Conservation (phyloP, 1,140 invertebrate species). For the Anthonomus grandis region DNA sequence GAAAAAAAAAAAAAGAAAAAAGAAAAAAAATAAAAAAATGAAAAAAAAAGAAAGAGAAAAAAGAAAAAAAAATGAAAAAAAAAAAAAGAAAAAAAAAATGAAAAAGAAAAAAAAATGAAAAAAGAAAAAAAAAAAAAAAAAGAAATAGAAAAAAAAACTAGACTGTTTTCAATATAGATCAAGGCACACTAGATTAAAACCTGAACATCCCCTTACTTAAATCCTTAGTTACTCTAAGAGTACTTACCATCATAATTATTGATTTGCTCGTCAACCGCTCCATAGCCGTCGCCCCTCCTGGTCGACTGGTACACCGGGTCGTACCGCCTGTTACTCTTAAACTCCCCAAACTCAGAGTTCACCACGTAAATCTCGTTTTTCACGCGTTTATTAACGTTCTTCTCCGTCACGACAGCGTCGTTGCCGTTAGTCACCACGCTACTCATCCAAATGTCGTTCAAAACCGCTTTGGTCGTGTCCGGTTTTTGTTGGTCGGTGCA, state of each 20-base stretch:
- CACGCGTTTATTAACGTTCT: constrained; percentile 4
- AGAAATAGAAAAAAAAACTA: no score
- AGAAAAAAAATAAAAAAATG: not conserved
- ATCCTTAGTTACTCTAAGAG: not conserved
- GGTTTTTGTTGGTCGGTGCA: constrained; percentile 4
- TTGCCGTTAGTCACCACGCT: constrained; percentile 31
- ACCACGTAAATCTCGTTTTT: constrained; percentile 29
- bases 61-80: not conserved
- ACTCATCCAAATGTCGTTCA: constrained; percentile 53
- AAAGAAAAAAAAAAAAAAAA: not conserved
- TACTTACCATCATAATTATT: constrained; percentile 1
- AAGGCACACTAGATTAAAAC: no score
- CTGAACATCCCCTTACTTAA: no score
- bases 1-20: not conserved
- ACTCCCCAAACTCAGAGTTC: constrained; percentile 36
- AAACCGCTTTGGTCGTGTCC: constrained; percentile 45
- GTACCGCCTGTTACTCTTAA: constrained; percentile 36
- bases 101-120: not conserved
- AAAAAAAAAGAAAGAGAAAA: not conserved
- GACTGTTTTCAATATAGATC: no score
- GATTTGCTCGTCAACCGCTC: not conserved
- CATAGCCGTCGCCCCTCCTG: constrained; percentile 16
- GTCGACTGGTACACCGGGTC: constrained; percentile 30
- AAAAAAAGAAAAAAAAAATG: not conserved
- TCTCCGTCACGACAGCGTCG: constrained; percentile 5